Conservation (phyloP, 2,888 invertebrate species). For the Sinodicranocentrus sp. region DNA sequence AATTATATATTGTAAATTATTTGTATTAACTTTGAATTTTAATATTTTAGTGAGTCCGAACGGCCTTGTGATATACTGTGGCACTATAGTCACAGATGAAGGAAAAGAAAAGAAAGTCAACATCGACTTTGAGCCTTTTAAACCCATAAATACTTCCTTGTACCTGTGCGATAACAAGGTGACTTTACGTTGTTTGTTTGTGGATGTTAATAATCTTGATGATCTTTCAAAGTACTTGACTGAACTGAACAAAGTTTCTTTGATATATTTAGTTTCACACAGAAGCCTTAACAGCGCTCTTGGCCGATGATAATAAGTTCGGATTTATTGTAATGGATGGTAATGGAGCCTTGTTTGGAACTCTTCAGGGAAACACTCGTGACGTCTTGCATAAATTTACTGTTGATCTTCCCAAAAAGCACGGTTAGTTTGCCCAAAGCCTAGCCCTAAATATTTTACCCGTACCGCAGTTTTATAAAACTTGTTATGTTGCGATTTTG, state of each 20-base stretch:
- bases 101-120: constrained; percentile 99
- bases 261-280: constrained; percentile 85
- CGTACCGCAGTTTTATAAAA: too few relatives aligned
- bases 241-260: too few relatives aligned
- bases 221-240: too few relatives aligned
- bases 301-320: constrained; percentile 99
- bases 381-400: constrained; percentile 98
- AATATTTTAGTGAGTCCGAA: constrained; percentile 93
- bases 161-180: constrained; percentile 99
- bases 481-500: constrained; percentile 3
- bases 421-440: too few relatives aligned
- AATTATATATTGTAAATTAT: too few relatives aligned
- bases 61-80: constrained; percentile 99
- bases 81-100: constrained; percentile 99
- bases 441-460: too few relatives aligned
- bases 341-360: constrained; percentile 99
- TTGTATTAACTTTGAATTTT: too few relatives aligned
- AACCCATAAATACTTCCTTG: constrained; percentile 99
- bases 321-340: constrained; percentile 99
- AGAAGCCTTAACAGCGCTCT: constrained; percentile 95
- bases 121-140: constrained; percentile 99
- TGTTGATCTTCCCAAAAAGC: constrained; percentile 99
- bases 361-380: constrained; percentile 95
- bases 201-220: too few relatives aligned
- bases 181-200: too few relatives aligned